Evolutionary conservation across 1,140 invertebrate genomes (phyloP), one percentile per base, ranked within the genome.

Genomic region (silkworm (Bombyx mori)): DNA sequence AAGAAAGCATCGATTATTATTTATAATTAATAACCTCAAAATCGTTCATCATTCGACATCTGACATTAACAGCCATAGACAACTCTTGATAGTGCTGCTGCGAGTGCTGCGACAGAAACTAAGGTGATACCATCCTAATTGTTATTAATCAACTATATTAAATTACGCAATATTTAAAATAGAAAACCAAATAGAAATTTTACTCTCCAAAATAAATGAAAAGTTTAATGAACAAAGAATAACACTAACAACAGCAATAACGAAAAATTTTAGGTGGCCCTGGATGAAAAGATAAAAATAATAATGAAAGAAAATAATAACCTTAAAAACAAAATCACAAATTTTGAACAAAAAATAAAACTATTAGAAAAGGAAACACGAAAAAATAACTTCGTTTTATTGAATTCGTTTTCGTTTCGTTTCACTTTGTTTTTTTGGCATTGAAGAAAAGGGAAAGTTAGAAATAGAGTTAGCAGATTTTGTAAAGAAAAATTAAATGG

Each of bases 361-460:
- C 9, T 18, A n/a, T 35, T 57, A 0, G 68, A 69, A 45, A 62
- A 62, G 10, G 56, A 62, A 53, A 69, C 66, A 55, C 61, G 62
- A 3, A 67, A 48, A 26, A 63, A 65, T 10, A 69, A 69, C 26
- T 45, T 70, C 0, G 47, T 67, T 42, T 49, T 66, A 22, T 70
- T 18, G 12, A 18, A 18, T 18, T 18, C 12, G 12, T 18, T 18
- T 18, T 18, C 12, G 12, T 18, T 18, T 18, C 12, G 12, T 18
- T 18, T 18, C 12, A 18, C 12, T 18, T 18, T 1, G 12, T 18
- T 18, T 18, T 18, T 18, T 67, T 46, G 68, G 63, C 42, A 59
- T 67, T 8, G 61, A 67, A 51, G 62, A 60, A 51, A 59, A 56
- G 8, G 62, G 52, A 52, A 58, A 65, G 42, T 51, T 50, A 50